phyloP scores from a whole-genome alignment of 2,888 invertebrate genomes.

The Cinara cedri region DNA sequence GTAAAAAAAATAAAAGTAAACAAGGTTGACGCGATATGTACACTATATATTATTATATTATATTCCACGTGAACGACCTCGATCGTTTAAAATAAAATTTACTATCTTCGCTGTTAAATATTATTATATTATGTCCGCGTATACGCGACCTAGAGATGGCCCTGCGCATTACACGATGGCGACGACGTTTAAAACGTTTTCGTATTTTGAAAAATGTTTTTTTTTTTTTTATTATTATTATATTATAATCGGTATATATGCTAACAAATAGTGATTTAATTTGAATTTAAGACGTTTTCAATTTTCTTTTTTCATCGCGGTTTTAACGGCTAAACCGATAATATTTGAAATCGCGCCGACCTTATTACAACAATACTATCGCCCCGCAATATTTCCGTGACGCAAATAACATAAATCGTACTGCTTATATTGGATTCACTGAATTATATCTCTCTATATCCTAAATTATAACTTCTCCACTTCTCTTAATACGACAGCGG shows the following conservation, averaged over 20 bases:
- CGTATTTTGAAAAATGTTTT: constrained; percentile 7
- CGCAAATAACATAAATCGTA: neutral
- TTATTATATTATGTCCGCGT: neutral
- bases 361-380: neutral
- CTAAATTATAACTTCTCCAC: too few relatives aligned
- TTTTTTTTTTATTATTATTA: too few relatives aligned
- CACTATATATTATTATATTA: too few relatives aligned
- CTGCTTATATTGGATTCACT: too few relatives aligned
- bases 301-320: too few relatives aligned
- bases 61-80: constrained; percentile 11
- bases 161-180: constrained; percentile 26
- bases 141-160: constrained; percentile 45
- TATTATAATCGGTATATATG: too few relatives aligned
- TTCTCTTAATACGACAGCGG: too few relatives aligned
- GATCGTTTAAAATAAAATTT: constrained; percentile 27
- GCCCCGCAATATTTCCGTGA: neutral
- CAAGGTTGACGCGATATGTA: constrained; percentile 29
- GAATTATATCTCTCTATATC: too few relatives aligned
- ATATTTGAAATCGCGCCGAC: too few relatives aligned
- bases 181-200: constrained; percentile 1
- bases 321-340: neutral
- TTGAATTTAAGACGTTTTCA: too few relatives aligned
- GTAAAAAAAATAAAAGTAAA: neutral
- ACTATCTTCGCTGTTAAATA: constrained; percentile 17
- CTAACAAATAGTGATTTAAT: neutral